Base-by-base conservation (phyloP, 2,797 vertebrate genomes). In the Smutsia gigantea region DNA sequence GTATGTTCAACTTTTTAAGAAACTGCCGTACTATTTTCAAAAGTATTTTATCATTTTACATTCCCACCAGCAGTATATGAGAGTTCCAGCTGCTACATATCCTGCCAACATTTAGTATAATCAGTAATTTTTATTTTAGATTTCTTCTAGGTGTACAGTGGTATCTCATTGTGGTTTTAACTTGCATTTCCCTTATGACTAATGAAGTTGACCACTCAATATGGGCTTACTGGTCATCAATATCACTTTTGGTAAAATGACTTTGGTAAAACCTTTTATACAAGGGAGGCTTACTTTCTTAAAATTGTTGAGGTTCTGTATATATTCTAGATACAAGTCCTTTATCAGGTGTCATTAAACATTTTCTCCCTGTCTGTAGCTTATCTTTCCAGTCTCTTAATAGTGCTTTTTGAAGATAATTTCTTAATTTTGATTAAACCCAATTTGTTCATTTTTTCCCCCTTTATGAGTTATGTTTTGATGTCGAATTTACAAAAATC, bases 71-170 rank as follows among this genome's bases (percentile, higher is more conserved):
- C 49, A 85, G 12, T n/a, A 4, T 49, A 59, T 79, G 37, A 72
- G 72, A 89, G 79, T 84, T 79, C 46, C 39, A 90, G 15, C 27
- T 49, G 72, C 49, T 63, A 34, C 34, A 55, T 23, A 61, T 46
- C 61, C 18, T 93, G 82, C 74, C 81, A 93, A 53, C 29, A 74
- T 53, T 81, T 34, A 18, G 34, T 68, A 61, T 68, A 31, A 34
- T 46, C 42, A 77, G 12, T 53, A 90, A 91, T 42, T 96, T 94
- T 91, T 69, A 96, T 75, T 75, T 82, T 75, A 87, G 68, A 91
- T 46, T 77, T 69, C 53, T 78, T 82, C 12, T 42, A 66, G 25
- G 81, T 49, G 9, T 42, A 57, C 59, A 46, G 15, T 53, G 31
- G 18, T 46, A 69, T 51, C 5, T 74, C 34, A 42, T 1, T 84